A percentile compares a stretch with the other conserved stretches of the same genome.
Conservation (phyloP, 2,888 invertebrate species). For the Actias luna region DNA sequence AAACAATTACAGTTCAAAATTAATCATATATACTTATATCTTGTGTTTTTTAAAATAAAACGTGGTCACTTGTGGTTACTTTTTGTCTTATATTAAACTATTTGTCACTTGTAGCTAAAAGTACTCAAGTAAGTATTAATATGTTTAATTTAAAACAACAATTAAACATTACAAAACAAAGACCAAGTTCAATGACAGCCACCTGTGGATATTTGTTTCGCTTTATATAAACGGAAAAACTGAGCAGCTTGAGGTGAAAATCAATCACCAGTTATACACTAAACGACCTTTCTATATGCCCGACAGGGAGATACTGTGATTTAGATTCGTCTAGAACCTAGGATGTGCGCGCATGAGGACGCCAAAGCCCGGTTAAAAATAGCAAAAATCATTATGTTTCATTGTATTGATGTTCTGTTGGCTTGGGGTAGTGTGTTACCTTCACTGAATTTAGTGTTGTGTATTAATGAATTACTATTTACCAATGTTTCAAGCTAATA, state of each 20-base stretch:
- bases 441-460: constrained; percentile 6
- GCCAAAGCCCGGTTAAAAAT: neutral
- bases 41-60: neutral
- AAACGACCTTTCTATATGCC: neutral
- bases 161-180: neutral
- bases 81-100: neutral
- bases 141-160: neutral
- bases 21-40: neutral
- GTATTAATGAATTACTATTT: neutral
- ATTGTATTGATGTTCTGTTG: constrained; percentile 4
- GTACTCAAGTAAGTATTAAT: neutral
- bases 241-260: neutral
- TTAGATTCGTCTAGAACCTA: neutral
- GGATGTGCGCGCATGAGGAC: constrained; percentile 5
- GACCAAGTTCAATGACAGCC: neutral
- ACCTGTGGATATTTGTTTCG: constrained; percentile 3
- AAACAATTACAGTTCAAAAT: neutral
- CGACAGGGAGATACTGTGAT: neutral
- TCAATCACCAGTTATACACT: neutral
- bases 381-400: constrained; percentile 8
- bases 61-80: neutral
- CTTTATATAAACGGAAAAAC: neutral
- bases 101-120: neutral
- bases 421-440: neutral
- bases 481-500: neutral